phyloP scores from a whole-genome alignment of 2,888 invertebrate genomes.

The Ochropleura leucogaster region DNA sequence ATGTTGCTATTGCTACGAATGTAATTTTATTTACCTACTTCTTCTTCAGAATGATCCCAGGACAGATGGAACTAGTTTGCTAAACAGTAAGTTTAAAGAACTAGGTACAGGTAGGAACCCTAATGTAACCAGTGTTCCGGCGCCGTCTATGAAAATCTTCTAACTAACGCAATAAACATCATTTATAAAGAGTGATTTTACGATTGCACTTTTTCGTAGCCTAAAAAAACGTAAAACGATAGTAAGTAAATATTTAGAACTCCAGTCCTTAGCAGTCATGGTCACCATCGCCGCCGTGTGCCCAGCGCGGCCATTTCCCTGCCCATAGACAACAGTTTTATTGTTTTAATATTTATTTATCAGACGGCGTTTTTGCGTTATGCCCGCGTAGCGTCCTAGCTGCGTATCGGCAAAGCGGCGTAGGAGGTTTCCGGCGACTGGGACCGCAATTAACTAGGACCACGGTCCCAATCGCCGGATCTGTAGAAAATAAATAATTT shows the following conservation, averaged over 20 bases:
- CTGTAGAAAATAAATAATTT: too few species aligned
- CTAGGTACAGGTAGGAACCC: neutral
- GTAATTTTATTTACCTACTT: neutral
- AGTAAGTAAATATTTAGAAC: neutral
- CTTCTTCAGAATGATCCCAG: neutral
- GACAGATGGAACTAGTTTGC: neutral
- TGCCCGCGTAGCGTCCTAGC: slow-evolving; percentile 63
- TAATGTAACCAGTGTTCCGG: neutral
- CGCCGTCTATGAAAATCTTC: neutral
- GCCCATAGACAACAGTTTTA: slow-evolving; percentile 90
- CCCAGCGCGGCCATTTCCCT: slow-evolving; percentile 87
- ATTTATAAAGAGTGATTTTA: neutral
- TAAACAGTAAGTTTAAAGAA: neutral
- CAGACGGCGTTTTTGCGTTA: slow-evolving; percentile 84
- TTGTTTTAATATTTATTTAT: slow-evolving; percentile 91
- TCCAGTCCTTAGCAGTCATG: slow-evolving; percentile 48
- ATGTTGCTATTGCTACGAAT: neutral
- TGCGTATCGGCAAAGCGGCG: slow-evolving; percentile 42
- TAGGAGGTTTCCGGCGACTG: too few species aligned
- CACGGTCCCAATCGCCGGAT: too few species aligned
- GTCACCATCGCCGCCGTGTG: slow-evolving; percentile 79
- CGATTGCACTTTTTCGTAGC: neutral
- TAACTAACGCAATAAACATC: neutral
- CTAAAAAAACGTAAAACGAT: neutral
- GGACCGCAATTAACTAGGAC: too few species aligned